A percentile compares a stretch with the other conserved stretches of the same genome.
These are phyloP conservation scores for Biston betularia DNA, from an alignment of 2,888 invertebrate genomes.

Conservation along the genomic window DNA sequence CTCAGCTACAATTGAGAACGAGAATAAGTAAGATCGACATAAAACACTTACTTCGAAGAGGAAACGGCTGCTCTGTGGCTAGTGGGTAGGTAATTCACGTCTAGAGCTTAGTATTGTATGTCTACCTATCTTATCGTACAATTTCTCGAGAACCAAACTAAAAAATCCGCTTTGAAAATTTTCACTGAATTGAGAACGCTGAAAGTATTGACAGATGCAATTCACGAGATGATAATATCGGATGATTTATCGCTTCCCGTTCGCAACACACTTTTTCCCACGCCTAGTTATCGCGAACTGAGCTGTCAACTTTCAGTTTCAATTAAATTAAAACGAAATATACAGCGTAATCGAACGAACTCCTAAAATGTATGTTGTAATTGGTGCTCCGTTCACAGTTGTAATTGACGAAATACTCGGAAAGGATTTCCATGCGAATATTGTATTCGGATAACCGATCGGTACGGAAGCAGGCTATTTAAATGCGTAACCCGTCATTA, in stretches of 20 bases:
- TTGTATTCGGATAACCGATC: slow-evolving; percentile 67
- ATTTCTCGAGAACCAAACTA: slow-evolving; percentile 23
- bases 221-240: slow-evolving; percentile 29
- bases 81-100: slow-evolving; percentile 61
- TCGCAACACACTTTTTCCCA: slow-evolving; percentile 24
- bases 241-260: slow-evolving; percentile 32
- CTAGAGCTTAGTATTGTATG: slow-evolving; percentile 43
- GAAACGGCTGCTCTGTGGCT: slow-evolving; percentile 55
- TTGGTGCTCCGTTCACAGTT: slow-evolving; percentile 34
- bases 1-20: slow-evolving; percentile 59
- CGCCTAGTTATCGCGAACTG: slow-evolving; percentile 17
- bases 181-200: slow-evolving; percentile 1
- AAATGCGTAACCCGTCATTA: slow-evolving; percentile 84
- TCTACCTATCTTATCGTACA: slow-evolving; percentile 13
- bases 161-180: slow-evolving; percentile 3
- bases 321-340: slow-evolving; percentile 28
- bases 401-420: slow-evolving; percentile 58
- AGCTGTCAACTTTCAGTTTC: slow-evolving; percentile 23
- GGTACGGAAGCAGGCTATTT: slow-evolving; percentile 76
- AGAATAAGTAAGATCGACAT: slow-evolving; percentile 56
- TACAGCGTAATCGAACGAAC: slow-evolving; percentile 15
- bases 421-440: slow-evolving; percentile 65
- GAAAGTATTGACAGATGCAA: slow-evolving; percentile 26
- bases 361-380: slow-evolving; percentile 30
- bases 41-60: slow-evolving; percentile 60